Evolutionary conservation across 2,888 invertebrate genomes (phyloP).

Genomic region (Tethea ocularis): DNA sequence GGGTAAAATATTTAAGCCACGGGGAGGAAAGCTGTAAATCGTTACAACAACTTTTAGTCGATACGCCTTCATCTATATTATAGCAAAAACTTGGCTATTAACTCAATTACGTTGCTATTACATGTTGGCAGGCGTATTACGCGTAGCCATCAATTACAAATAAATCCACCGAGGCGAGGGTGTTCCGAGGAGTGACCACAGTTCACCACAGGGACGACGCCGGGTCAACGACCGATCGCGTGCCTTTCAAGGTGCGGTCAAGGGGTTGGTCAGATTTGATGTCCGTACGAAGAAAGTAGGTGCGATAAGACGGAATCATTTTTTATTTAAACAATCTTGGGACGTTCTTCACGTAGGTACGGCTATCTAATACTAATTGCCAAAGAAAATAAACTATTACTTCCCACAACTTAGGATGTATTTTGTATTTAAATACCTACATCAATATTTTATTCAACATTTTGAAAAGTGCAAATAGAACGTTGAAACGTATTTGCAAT

Average conservation of each 20-base stretch:
- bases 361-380: no score
- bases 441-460: no score
- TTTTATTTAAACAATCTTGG: no score
- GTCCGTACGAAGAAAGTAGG: slow-evolving; percentile 10
- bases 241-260: slow-evolving; percentile 57
- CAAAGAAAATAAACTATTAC: no score
- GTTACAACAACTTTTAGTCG: neutral
- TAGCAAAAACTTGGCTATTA: neutral
- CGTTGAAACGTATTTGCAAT: no score
- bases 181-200: slow-evolving; percentile 19
- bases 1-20: no score
- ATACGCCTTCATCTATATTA: no score
- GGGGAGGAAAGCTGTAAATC: no score
- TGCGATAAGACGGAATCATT: no score
- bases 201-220: slow-evolving; percentile 33
- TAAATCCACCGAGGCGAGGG: neutral
- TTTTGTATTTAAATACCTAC: no score
- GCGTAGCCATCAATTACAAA: slow-evolving; percentile 29
- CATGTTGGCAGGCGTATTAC: slow-evolving; percentile 22
- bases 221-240: slow-evolving; percentile 61
- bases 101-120: slow-evolving; percentile 11
- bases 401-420: no score
- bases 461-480: neutral
- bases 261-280: slow-evolving; percentile 47
- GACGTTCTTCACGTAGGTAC: no score